A percentile compares a stretch with the other conserved stretches of the same genome.
Evolutionary conservation across 2,888 invertebrate genomes (phyloP).

Genomic region (Xestobium rufovillosum): DNA sequence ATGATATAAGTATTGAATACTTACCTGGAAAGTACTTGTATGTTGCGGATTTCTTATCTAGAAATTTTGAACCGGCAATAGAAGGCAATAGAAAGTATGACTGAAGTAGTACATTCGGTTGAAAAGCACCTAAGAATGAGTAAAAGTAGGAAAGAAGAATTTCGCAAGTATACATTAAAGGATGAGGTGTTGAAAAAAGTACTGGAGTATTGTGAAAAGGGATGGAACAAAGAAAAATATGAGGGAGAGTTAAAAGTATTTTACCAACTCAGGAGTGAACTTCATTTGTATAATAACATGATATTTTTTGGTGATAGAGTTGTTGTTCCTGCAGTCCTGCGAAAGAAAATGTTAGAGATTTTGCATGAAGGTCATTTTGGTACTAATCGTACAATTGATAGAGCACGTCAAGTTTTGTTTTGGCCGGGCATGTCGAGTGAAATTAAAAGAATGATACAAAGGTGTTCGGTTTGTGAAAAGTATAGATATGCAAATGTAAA

Average conservation of each 20-base stretch:
- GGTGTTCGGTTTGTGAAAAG: slow-evolving; percentile 17
- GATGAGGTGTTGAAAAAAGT: slow-evolving; percentile 14
- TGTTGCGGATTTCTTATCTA: slow-evolving; percentile 12
- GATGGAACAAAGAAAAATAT: slow-evolving; percentile 16
- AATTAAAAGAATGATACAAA: slow-evolving; percentile 18
- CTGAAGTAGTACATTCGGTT: slow-evolving; percentile 10
- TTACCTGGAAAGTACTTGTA: slow-evolving; percentile 11
- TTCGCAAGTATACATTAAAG: slow-evolving; percentile 9
- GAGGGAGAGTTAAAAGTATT: slow-evolving; percentile 20
- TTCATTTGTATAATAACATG: slow-evolving; percentile 20
- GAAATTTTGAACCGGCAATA: slow-evolving; percentile 5
- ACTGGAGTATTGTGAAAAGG: slow-evolving; percentile 10
- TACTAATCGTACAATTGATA: slow-evolving; percentile 22
- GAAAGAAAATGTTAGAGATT: slow-evolving; percentile 13
- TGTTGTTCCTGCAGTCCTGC: slow-evolving; percentile 17
- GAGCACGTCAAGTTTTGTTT: slow-evolving; percentile 22
- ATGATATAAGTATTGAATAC: slow-evolving; percentile 9
- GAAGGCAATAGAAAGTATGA: slow-evolving; percentile 4
- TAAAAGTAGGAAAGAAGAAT: slow-evolving; percentile 15
- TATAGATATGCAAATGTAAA: slow-evolving; percentile 10
- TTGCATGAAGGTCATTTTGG: slow-evolving; percentile 23
- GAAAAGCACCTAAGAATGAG: slow-evolving; percentile 16
- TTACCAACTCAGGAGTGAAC: slow-evolving; percentile 23
- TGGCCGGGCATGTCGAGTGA: slow-evolving; percentile 24
- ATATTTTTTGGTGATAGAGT: slow-evolving; percentile 21